A percentile compares a stretch with the other conserved stretches of the same genome.
phyloP scores from a whole-genome alignment of 2,113 vertebrate genomes.

The Galemys pyrenaicus region DNA sequence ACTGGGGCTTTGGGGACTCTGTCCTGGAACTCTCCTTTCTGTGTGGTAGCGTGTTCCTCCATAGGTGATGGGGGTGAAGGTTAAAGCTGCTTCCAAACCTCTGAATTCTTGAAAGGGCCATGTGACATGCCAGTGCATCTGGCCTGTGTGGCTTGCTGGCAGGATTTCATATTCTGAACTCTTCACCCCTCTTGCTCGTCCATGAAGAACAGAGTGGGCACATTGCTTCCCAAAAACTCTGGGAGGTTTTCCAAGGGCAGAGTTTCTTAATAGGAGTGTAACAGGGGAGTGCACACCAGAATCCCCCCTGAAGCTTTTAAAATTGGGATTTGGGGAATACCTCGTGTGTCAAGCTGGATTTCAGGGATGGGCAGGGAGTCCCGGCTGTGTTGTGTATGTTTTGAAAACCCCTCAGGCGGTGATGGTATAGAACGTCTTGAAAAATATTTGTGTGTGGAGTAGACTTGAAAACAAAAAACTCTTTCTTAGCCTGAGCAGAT shows the following conservation, averaged over 20 bases:
- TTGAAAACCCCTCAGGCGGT: background rate
- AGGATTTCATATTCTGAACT: background rate
- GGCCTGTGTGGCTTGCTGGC: background rate
- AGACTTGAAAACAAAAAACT: conserved; percentile 36
- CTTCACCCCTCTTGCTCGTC: background rate
- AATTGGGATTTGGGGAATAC: background rate
- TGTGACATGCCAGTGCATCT: background rate
- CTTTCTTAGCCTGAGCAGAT: conserved; percentile 52
- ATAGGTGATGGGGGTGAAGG: background rate
- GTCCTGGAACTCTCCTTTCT: background rate
- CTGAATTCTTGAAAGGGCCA: background rate
- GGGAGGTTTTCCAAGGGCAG: background rate
- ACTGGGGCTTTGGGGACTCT: background rate
- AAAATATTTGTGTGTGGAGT: conserved; percentile 46
- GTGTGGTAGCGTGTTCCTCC: background rate
- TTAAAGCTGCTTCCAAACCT: background rate
- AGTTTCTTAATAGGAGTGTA: background rate
- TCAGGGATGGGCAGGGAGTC: background rate
- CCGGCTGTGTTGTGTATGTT: background rate
- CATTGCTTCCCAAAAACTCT: background rate
- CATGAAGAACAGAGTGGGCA: background rate
- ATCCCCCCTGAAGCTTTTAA: background rate
- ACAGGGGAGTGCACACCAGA: background rate
- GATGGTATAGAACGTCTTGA: background rate
- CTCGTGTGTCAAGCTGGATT: background rate